Evolutionary conservation across 37 sponge, comb jelly and placozoan species (phyloP), one percentile per base, ranked within the genome.

Genomic region (Beroe forskalii): DNA sequence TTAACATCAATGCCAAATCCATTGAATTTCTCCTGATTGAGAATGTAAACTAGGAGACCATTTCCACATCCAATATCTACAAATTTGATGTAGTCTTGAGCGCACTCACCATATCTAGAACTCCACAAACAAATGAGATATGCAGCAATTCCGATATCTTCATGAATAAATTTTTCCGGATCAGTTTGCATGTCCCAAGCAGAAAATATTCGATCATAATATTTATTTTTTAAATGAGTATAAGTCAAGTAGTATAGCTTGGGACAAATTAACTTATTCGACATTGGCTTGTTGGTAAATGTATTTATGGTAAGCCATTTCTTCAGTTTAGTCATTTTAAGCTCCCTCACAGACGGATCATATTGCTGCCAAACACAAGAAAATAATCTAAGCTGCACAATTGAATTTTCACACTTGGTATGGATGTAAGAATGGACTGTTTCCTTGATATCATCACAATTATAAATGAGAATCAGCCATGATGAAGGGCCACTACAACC

Each of bases 1-100:
- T 94, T 93, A 42, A 99, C 61, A 67, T 99, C 99, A 76, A 99
- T 93, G 0, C 99, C 99, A 66, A 92, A 93, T 0, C 99, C 99
- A 41, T 92, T 80, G 35, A 44, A 80, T 62, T 96, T 96, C 91
- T 99, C 99, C 32, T 37, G 37, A 37, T 94, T 60, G 43, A 99
- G 94, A 9, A 99, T 92, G 62, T 99, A 91, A n/a, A 95, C 96
- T 17, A 99, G 91, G 0, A 99, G 92, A 0, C 99, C 99, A 90
- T 99, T 99, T 48, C 99, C 99, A 94, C 99, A 99, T 24, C 99
- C 99, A 0, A 99, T 91, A 72, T 99, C 99, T 40, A 96, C 92
- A 92, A 96, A 99, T 44, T 27, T 80, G 1, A 80, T 48, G 27
- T 40, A 8, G 31, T 41, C 44, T 44, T 27, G n/a, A 23, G 86